Percentiles rank a stretch among this genome's conserved stretches.
These are phyloP conservation scores for Antechinus flavipes DNA, from an alignment of 2,113 vertebrate genomes.

Conservation along the genomic window DNA sequence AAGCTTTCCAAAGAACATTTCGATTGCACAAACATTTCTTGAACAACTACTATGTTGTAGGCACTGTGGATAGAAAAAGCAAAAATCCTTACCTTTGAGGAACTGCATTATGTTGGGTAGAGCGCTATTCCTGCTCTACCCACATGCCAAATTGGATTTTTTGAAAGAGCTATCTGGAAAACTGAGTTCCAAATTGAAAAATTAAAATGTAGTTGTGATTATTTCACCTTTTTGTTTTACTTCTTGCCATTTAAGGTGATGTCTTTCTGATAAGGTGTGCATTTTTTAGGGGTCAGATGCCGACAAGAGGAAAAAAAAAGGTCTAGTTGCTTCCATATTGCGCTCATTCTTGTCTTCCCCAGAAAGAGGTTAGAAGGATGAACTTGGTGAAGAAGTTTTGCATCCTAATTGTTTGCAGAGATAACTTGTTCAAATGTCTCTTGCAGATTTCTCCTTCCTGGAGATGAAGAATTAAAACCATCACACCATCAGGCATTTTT, in stretches of 20 bases:
- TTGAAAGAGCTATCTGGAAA: conserved; percentile 15
- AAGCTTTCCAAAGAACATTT: neutral
- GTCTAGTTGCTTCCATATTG: neutral
- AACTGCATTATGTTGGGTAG: neutral
- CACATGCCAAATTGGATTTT: conserved; percentile 21
- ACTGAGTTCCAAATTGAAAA: conserved; percentile 13
- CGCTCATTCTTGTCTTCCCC: neutral
- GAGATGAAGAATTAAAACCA: conserved; percentile 63
- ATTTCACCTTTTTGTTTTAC: neutral
- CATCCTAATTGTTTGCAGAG: conserved; percentile 16
- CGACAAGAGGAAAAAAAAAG: neutral
- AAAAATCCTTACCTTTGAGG: neutral
- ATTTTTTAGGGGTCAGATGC: conserved; percentile 30
- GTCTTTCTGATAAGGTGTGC: conserved; percentile 30
- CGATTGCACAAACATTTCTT: neutral
- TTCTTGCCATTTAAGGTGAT: conserved; percentile 29
- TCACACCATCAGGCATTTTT: conserved; percentile 56
- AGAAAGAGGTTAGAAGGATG: neutral
- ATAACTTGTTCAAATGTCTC: conserved; percentile 12
- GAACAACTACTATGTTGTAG: neutral
- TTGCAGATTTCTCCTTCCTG: conserved; percentile 47
- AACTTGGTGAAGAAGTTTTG: neutral
- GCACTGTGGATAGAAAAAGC: neutral
- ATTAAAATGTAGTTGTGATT: conserved; percentile 19
- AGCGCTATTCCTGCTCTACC: conserved; percentile 19